Evolutionary conservation across 2,888 invertebrate genomes (phyloP), one percentile per base, ranked within the genome.

Genomic region (Thecocarcelia acutangulata): DNA sequence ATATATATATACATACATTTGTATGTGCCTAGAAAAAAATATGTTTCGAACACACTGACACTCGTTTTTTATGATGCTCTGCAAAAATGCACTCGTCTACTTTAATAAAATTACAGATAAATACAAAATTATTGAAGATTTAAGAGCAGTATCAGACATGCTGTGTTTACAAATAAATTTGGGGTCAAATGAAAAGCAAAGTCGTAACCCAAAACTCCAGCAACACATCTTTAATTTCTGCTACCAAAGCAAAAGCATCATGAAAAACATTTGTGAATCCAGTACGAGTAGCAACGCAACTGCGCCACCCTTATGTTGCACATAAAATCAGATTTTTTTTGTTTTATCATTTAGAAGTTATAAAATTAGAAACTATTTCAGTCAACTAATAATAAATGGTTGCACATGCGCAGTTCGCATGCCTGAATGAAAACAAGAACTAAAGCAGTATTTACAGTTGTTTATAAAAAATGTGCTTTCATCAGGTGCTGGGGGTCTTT

Each of bases 401-500:
- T 82, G 78, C 78, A 78, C 82, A 82, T 82, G 82, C 82, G 82
- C 70, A 59, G 33, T 52, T 54, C 42, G 58, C 59, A 33, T 19
- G 50, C 15, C 44, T 68, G 11, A 28, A 19, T 19, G 66, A 15
- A 33, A n/a, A 61, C 12, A 33, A 12, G 4, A 28, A 19, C 19
- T 72, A 13, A 17, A n/a, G 40, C 11, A 17, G 40, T 0, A 28
- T 17, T 17, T 15, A 33, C 21, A 44, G 28, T 59, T n/a, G 24
- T 13, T 42, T 15, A 15, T 15, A 19, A 5, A 42, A 12, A 68
- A 21, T 50, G 50, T 40, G 11, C 11, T 48, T 21, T 24, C 74
- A 82, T 82, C 82, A 82, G 82, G 82, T 82, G 82, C 82, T 82
- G 82, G 82, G 82, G 82, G 82, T 82, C 82, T 66, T 56, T 69